phyloP scores from a whole-genome alignment of 2,113 vertebrate species.

The Protomyctophum bolini region DNA sequence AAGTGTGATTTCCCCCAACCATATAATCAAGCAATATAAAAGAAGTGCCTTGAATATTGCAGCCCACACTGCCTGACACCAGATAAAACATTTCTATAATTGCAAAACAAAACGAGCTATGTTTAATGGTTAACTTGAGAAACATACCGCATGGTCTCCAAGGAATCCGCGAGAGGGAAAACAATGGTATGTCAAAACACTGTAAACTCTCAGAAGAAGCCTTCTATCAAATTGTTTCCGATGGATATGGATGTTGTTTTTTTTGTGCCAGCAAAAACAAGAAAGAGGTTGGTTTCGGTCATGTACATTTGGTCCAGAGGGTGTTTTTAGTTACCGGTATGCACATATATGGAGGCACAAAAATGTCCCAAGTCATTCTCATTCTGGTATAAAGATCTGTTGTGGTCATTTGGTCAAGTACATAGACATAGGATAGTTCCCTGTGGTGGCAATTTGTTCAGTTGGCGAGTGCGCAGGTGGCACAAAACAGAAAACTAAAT shows the following conservation, averaged over 20 bases:
- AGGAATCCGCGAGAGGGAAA: conserved; percentile 60
- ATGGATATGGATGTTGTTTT: conserved; percentile 57
- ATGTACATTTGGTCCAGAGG: conserved; percentile 25
- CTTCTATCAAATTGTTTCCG: conserved; percentile 48
- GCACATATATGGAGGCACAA: conserved; percentile 1
- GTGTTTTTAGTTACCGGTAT: conserved; percentile 20
- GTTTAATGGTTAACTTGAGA: conserved; percentile 73
- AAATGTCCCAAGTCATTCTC: conserved; percentile 1
- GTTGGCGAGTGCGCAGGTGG: background rate
- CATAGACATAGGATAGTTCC: background rate
- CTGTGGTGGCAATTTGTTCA: background rate
- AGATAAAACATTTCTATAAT: conserved; percentile 84
- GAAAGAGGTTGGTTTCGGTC: conserved; percentile 52
- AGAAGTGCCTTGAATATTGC: conserved; percentile 76
- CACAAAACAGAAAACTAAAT: no score
- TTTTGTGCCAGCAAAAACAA: conserved; percentile 62
- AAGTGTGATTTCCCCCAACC: conserved; percentile 78
- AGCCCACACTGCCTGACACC: conserved; percentile 85
- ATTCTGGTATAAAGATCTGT: background rate
- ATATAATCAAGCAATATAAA: conserved; percentile 88
- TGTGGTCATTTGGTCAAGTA: background rate
- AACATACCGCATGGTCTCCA: conserved; percentile 70
- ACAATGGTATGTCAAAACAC: conserved; percentile 72
- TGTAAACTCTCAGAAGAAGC: conserved; percentile 62
- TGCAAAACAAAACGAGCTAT: conserved; percentile 82